phyloP scores from a whole-genome alignment of 2,888 invertebrate genomes.

The Scaptomyza polygonia region DNA sequence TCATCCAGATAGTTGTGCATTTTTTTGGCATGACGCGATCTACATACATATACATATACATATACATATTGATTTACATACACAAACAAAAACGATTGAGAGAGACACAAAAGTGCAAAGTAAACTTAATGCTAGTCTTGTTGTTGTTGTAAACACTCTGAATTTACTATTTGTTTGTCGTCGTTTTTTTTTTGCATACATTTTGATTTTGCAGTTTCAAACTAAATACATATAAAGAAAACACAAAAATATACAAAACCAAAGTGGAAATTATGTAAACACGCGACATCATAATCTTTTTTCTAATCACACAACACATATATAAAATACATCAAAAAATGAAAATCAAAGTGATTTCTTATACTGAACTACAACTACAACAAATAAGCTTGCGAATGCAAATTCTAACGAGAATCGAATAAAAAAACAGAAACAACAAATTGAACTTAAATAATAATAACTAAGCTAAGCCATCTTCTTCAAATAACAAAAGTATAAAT shows the following conservation, averaged over 20 bases:
- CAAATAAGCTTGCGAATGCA: too few species aligned
- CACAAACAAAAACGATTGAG: slow-evolving; percentile 13
- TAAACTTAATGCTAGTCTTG: neutral
- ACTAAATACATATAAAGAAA: neutral
- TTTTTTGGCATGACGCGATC: slow-evolving; percentile 75
- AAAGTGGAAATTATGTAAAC: slow-evolving; percentile 2
- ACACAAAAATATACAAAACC: neutral
- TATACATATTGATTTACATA: slow-evolving; percentile 5
- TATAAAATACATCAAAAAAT: too few species aligned
- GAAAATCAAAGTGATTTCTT: slow-evolving; percentile 5
- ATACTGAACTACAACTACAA: neutral
- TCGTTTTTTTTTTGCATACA: slow-evolving; percentile 11
- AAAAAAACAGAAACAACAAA: too few species aligned
- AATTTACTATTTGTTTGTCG: neutral
- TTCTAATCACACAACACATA: slow-evolving; percentile 5
- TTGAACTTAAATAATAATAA: too few species aligned
- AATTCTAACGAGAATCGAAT: too few species aligned
- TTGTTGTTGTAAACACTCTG: neutral
- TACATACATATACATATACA: slow-evolving; percentile 54
- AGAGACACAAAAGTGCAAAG: neutral
- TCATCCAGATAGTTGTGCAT: slow-evolving; percentile 67
- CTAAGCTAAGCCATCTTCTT: too few species aligned
- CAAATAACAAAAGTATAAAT: too few species aligned
- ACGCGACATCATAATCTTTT: slow-evolving; percentile 5
- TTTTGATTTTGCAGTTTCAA: neutral